These are phyloP conservation scores for Macquaria ambigua DNA, from an alignment of 2,113 vertebrate genomes.

Conservation along the genomic window DNA sequence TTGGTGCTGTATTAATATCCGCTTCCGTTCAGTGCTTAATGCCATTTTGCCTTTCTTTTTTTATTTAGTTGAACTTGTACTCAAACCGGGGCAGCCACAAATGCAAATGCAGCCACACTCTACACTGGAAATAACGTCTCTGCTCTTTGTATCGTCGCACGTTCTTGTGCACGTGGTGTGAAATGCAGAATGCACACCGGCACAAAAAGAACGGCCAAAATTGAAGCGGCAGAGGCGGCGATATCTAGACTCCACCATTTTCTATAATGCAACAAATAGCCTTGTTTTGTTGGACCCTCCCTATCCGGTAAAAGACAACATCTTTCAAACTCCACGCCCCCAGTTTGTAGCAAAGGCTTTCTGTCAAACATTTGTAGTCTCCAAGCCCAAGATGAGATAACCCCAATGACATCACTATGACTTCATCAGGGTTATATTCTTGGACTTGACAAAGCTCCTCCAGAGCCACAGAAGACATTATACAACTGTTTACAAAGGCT, in stretches of 20 bases:
- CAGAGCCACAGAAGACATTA: background rate
- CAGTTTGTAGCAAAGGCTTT: background rate
- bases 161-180: background rate
- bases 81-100: too few species aligned
- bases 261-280: background rate
- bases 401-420: background rate
- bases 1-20: too few species aligned
- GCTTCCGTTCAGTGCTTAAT: too few species aligned
- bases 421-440: background rate
- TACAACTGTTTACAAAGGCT: background rate
- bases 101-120: too few species aligned
- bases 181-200: background rate
- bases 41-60: too few species aligned
- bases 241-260: background rate
- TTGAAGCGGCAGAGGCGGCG: background rate
- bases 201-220: too few species aligned
- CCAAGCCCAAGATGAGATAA: background rate
- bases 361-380: background rate
- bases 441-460: background rate
- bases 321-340: background rate
- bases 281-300: background rate
- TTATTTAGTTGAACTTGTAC: too few species aligned
- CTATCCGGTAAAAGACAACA: background rate
- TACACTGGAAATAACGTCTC: too few species aligned
- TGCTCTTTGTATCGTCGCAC: too few species aligned